Evolutionary conservation across 2,113 vertebrate species (phyloP), one percentile per base, ranked within the genome.

Genomic region (Zosterops hypoxanthus): DNA sequence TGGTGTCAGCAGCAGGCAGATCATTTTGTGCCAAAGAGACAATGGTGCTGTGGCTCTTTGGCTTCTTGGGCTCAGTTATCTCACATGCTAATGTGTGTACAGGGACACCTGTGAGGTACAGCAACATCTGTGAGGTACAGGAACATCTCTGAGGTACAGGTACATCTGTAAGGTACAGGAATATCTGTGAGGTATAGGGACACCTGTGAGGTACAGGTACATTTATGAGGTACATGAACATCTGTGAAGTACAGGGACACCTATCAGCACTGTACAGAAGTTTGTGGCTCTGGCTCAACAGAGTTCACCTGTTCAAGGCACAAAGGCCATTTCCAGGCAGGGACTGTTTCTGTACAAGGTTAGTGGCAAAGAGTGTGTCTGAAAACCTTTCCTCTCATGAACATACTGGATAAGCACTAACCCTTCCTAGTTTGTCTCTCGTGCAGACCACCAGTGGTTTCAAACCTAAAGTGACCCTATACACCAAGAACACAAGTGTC

Each of bases 51-150:
- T 13, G 49, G 29, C 25, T 68, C 25, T 33, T 9, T 4, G 56
- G 39, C 49, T 60, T 17, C 47, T 11, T 55, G 39, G 36, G 60
- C 52, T 33, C 23, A 2, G 17, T 53, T 56, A 42, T 13, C 9
- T 39, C 24, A 6, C 0, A 0, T 12, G 6, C 29, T 52, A 31
- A 3, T 31, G 12, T 4, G 19, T 13, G 33, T 31, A 39, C 12
- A 14, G 31, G 31, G 8, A 34, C 34, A 39, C 0, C 28, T 24
- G 9, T 19, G 11, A 25, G 52, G 7, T 31, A 5, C 3, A 6
- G 42, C 41, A 4, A 33, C 31, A 65, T 1, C 8, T 26, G 14
- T 23, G 2, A 22, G 14, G 39, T 13, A 34, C 8, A 8, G 49
- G 50, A 0, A 53, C 50, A 33, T 1, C 24, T 14, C 6, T 21